A percentile compares a stretch with the other conserved stretches of the same genome.
phyloP scores from a whole-genome alignment of 2,888 invertebrate species.

The Erynnis tages region DNA sequence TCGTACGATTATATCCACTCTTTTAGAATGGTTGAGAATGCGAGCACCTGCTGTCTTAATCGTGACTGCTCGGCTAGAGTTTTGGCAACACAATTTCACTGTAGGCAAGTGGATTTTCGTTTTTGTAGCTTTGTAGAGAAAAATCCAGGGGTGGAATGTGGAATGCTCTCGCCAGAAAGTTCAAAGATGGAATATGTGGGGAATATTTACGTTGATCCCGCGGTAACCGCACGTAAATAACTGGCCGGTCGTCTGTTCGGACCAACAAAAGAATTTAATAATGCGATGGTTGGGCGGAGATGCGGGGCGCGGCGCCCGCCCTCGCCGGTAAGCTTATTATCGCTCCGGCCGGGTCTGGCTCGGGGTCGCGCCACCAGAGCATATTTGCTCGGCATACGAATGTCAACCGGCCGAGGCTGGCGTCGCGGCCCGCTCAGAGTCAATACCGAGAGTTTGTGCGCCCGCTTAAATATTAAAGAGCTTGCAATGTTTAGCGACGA shows the following conservation, averaged over 20 bases:
- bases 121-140: conserved; percentile 12
- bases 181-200: conserved; percentile 39
- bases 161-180: conserved; percentile 17
- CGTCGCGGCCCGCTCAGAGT: conserved; percentile 52
- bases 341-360: conserved; percentile 46
- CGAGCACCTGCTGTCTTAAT: conserved; percentile 53
- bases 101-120: conserved; percentile 10
- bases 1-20: conserved; percentile 42
- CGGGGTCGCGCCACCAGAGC: conserved; percentile 52
- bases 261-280: conserved; percentile 79
- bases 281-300: conserved; percentile 57
- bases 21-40: conserved; percentile 42
- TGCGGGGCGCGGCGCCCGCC: conserved; percentile 49
- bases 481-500: conserved; percentile 73
- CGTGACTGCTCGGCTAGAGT: not conserved
- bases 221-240: conserved; percentile 62
- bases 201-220: conserved; percentile 48
- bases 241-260: conserved; percentile 59
- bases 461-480: conserved; percentile 76
- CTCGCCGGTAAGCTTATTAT: conserved; percentile 73
- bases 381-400: conserved; percentile 72
- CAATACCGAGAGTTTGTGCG: conserved; percentile 62
- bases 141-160: conserved; percentile 13
- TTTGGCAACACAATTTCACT: not conserved
- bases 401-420: conserved; percentile 61